Base-by-base conservation (phyloP, 2,888 invertebrate species). In the Ashinkailepas kermadecensis region DNA sequence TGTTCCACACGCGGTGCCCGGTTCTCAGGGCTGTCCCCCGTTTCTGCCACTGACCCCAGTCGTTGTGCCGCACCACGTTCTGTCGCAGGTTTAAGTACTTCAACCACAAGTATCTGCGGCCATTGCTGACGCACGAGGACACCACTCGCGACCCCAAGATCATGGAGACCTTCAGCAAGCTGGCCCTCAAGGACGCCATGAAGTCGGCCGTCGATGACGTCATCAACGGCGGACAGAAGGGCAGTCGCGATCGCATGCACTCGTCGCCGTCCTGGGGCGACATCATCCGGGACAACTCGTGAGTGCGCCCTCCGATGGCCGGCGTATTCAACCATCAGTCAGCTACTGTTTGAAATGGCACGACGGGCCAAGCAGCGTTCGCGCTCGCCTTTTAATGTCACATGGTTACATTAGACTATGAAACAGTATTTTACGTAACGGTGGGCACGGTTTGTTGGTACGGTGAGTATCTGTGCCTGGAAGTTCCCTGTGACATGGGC, bases 131-230 rank as follows among this genome's bases (percentile, higher is more conserved):
- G 84, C 91, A 95, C 85, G 93, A 96, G 88, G 92, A 93, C 87
- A 93, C 93, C 89, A 95, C 95, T 83, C 93, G 93, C 80, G 96
- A 96, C 86, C 96, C 96, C 81, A 96, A 96, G 88, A 96, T 97
- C 85, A 90, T 97, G 86, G 96, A 97, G 88, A 96, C 97, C 0
- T 96, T 95, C 88, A 95, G 96, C 7, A 96, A 96, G 87, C 88
- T 97, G 85, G 95, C 95, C 54, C 95, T 96, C 94, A 92, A 93
- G 86, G 97, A 97, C 87, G 97, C 96, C 21, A 93, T 96, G 90
- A 95, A 95, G 86, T 94, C 94, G 15, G 94, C 94, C 15, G 94
- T 94, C 0, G 93, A 94, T 85, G 94, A 94, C 80, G 94, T 94
- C 88, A 94, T 95, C 88, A 93, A 94, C 82, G 94, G 93, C 13